Conservation (phyloP, 1,140 invertebrate species). For the Neodiprion pinetum region DNA sequence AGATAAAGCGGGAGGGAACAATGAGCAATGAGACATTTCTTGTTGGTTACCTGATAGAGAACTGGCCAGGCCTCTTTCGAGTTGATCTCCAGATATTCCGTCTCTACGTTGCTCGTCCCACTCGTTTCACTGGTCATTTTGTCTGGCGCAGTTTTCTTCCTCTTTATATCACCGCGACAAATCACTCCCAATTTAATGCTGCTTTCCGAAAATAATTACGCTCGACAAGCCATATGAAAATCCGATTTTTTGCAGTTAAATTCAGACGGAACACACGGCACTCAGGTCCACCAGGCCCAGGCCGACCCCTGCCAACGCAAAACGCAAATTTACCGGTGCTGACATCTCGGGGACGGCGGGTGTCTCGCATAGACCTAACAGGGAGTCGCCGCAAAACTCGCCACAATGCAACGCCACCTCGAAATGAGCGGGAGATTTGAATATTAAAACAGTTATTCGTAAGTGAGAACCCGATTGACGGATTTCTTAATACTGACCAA, state of each 20-base stretch:
- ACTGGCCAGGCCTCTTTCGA: slow-evolving; percentile 68
- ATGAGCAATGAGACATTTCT: background rate
- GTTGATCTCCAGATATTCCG: slow-evolving; percentile 72
- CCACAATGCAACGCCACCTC: background rate
- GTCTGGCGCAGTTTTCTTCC: background rate
- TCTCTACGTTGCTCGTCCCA: slow-evolving; percentile 67
- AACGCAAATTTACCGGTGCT: background rate
- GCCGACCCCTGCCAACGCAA: slow-evolving; percentile 3
- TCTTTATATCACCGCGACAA: background rate
- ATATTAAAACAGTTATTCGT: no score
- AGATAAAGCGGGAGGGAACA: background rate
- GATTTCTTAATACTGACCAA: no score
- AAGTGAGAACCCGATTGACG: no score
- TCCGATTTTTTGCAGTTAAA: background rate
- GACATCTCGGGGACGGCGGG: background rate
- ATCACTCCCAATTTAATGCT: background rate
- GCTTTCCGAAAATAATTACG: background rate
- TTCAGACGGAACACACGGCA: slow-evolving; percentile 6
- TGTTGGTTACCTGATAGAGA: slow-evolving; percentile 69
- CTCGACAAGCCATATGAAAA: slow-evolving; percentile 5
- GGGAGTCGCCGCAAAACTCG: background rate
- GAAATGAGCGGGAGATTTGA: no score
- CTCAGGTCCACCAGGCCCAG: background rate
- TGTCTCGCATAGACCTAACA: no score
- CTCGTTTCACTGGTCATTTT: slow-evolving; percentile 27